These are phyloP conservation scores for Syngnathus floridae DNA, from an alignment of 2,113 vertebrate genomes.

Conservation along the genomic window DNA sequence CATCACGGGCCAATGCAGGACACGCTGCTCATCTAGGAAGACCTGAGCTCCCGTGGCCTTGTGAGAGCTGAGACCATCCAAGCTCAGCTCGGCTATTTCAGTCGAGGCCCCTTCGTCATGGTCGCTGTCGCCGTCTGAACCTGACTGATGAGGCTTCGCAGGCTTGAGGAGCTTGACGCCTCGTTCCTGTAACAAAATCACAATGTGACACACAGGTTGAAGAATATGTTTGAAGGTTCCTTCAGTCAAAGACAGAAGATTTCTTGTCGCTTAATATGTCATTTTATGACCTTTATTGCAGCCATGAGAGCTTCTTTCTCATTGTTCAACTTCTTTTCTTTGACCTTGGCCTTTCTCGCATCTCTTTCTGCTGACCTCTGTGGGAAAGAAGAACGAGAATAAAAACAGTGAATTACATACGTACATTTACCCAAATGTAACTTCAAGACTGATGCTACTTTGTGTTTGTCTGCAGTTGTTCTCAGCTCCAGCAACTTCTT, in stretches of 20 bases:
- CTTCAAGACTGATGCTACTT: slow-evolving; percentile 62
- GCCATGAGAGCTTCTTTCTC: slow-evolving; percentile 72
- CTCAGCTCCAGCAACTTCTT: slow-evolving; percentile 82
- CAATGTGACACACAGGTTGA: background rate
- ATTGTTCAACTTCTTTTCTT: slow-evolving; percentile 72
- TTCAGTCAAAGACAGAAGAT: too few relatives aligned
- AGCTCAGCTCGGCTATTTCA: slow-evolving; percentile 60
- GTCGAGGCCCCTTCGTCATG: slow-evolving; percentile 53
- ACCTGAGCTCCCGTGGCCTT: slow-evolving; percentile 72
- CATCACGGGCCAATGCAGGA: slow-evolving; percentile 86
- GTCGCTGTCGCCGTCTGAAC: slow-evolving; percentile 57
- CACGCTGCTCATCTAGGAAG: slow-evolving; percentile 76
- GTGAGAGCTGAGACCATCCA: slow-evolving; percentile 70
- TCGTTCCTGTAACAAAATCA: slow-evolving; percentile 66
- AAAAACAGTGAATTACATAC: background rate
- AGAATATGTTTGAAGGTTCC: background rate
- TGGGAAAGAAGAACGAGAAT: background rate
- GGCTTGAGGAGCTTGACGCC: slow-evolving; percentile 73
- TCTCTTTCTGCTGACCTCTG: slow-evolving; percentile 83
- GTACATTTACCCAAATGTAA: background rate
- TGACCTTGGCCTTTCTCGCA: slow-evolving; percentile 76
- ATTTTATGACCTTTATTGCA: slow-evolving; percentile 76
- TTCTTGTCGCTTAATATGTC: background rate
- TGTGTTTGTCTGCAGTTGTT: slow-evolving; percentile 80
- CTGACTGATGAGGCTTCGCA: slow-evolving; percentile 15